Conservation (phyloP, 2,113 vertebrate species). For the Oreochromis aureus region DNA sequence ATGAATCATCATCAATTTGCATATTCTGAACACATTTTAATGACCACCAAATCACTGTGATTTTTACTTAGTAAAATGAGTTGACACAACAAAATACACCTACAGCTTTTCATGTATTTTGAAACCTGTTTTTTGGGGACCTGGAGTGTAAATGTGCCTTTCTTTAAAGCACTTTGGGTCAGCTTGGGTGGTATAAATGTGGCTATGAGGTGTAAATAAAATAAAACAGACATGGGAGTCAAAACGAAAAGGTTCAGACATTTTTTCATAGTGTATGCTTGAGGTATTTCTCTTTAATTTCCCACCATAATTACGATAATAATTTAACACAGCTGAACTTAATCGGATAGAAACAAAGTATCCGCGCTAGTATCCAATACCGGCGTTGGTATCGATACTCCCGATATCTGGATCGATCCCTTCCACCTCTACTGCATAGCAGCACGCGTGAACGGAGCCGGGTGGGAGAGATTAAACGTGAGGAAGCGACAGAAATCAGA, state of each 20-base stretch:
- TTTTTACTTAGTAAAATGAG: background rate
- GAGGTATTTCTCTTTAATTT: background rate
- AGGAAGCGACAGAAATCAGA: background rate
- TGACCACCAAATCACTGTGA: background rate
- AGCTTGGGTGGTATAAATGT: background rate
- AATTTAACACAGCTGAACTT: background rate
- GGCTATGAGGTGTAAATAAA: background rate
- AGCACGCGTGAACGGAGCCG: background rate
- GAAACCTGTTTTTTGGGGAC: background rate
- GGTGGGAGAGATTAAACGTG: background rate
- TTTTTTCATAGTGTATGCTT: background rate
- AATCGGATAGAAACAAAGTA: background rate
- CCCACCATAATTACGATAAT: background rate
- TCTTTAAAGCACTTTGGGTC: background rate
- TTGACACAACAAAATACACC: background rate
- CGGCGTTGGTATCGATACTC: background rate
- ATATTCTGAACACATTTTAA: background rate
- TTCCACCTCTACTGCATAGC: background rate
- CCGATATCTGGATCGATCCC: background rate
- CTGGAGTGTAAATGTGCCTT: background rate
- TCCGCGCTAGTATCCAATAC: background rate
- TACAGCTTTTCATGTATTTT: background rate
- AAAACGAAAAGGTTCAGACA: background rate
- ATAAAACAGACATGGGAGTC: background rate
- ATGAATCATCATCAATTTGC: background rate